phyloP scores from a whole-genome alignment of 2,113 vertebrate species.

The Corynorhinus townsendii region DNA sequence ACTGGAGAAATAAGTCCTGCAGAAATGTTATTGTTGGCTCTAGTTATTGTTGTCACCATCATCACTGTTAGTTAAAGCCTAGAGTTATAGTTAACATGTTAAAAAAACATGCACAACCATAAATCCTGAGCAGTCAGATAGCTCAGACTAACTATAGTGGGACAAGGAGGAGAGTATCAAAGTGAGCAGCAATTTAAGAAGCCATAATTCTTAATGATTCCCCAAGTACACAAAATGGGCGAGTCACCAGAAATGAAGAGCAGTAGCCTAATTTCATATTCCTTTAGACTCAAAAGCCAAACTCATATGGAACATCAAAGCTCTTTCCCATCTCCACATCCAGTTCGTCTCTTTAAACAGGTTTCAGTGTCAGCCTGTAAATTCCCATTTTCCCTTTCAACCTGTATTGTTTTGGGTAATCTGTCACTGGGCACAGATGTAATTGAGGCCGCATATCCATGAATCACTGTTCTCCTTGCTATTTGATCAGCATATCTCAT shows the following conservation, averaged over 20 bases:
- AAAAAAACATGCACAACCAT: background rate
- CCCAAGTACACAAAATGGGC: constrained; percentile 1
- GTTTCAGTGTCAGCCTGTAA: constrained; percentile 1
- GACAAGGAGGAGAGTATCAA: background rate
- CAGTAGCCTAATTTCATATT: constrained; percentile 53
- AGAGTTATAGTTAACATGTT: background rate
- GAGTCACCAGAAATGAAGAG: constrained; percentile 58
- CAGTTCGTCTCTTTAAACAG: constrained; percentile 49
- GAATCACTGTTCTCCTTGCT: background rate
- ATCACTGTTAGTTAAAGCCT: background rate
- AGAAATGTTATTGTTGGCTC: background rate
- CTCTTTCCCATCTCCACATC: constrained; percentile 40
- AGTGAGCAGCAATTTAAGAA: background rate
- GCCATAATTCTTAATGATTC: constrained; percentile 58
- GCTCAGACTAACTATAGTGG: constrained; percentile 5
- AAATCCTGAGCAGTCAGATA: constrained; percentile 8
- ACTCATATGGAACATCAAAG: constrained; percentile 58
- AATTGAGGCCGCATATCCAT: background rate
- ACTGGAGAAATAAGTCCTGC: background rate
- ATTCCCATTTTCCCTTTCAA: constrained; percentile 3
- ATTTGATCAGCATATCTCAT: background rate
- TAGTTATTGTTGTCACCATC: background rate
- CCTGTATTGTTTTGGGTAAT: background rate
- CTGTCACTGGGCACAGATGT: background rate
- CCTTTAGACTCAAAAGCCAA: constrained; percentile 59